These are phyloP conservation scores for Manis pentadactyla DNA, from an alignment of 2,797 vertebrate genomes.

Conservation along the genomic window DNA sequence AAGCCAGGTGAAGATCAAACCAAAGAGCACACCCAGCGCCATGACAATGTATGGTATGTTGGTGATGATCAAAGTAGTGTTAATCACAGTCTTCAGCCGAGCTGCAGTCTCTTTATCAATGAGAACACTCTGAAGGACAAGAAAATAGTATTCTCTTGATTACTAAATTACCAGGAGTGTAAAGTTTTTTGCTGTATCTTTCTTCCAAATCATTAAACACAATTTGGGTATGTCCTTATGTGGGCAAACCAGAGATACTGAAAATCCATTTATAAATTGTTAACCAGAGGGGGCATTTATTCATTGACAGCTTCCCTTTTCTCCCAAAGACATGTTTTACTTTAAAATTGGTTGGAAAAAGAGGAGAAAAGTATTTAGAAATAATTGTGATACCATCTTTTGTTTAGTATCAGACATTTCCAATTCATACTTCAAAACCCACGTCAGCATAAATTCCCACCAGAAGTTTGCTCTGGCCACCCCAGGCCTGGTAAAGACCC, in stretches of 20 bases:
- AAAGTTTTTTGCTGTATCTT: neutral
- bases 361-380: constrained; percentile 1
- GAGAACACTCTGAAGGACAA: constrained; percentile 90
- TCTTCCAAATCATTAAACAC: constrained; percentile 32
- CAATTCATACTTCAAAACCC: constrained; percentile 28
- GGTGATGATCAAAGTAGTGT: constrained; percentile 87
- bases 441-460: constrained; percentile 19
- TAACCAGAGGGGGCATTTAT: neutral
- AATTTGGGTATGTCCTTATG: neutral
- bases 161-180: neutral
- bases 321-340: neutral
- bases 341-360: neutral
- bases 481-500: neutral
- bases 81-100: constrained; percentile 86
- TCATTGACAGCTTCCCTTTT: neutral
- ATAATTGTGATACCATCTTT: neutral
- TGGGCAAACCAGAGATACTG: constrained; percentile 12
- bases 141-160: neutral
- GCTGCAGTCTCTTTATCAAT: constrained; percentile 91
- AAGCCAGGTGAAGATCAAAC: constrained; percentile 90
- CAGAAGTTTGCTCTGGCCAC: constrained; percentile 2
- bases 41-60: constrained; percentile 96
- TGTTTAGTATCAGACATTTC: neutral
- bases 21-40: constrained; percentile 91
- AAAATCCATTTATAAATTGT: constrained; percentile 40